Evolutionary conservation across 1,140 invertebrate genomes (phyloP).

Genomic region (Drosophila carrolli): DNA sequence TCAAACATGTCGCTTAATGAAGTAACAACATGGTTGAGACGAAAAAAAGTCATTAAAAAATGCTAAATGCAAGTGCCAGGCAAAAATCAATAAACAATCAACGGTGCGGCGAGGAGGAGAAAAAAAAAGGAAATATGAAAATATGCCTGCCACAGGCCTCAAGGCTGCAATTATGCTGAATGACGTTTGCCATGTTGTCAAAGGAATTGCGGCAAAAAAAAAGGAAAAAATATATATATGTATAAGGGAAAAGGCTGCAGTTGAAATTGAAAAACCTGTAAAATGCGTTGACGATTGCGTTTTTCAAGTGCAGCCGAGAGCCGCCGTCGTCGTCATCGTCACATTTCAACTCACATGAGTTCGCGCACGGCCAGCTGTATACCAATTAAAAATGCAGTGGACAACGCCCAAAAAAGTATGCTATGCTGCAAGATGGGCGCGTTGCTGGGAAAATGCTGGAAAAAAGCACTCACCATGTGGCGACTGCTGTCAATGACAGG

Average conservation of each 20-base stretch:
- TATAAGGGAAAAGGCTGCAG: slow-evolving; percentile 10
- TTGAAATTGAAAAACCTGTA: slow-evolving; percentile 56
- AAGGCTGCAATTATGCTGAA: slow-evolving; percentile 75
- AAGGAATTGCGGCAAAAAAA: slow-evolving; percentile 59
- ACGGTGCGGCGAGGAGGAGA: slow-evolving; percentile 11
- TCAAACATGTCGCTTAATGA: slow-evolving; percentile 53
- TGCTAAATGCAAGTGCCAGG: slow-evolving; percentile 63
- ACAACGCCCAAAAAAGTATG: slow-evolving; percentile 78
- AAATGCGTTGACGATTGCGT: slow-evolving; percentile 73
- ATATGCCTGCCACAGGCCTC: slow-evolving; percentile 40
- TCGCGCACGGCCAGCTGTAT: slow-evolving; percentile 46
- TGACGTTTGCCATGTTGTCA: slow-evolving; percentile 57
- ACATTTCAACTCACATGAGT: slow-evolving; percentile 31
- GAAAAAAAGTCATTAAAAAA: slow-evolving; percentile 75
- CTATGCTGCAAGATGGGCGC: slow-evolving; percentile 12
- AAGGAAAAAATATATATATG: slow-evolving; percentile 6
- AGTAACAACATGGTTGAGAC: slow-evolving; percentile 66
- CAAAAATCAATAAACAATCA: slow-evolving; percentile 72
- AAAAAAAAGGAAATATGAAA: slow-evolving; percentile 32
- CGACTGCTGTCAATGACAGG: slow-evolving; percentile 77
- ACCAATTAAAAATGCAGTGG: slow-evolving; percentile 79
- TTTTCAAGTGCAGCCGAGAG: slow-evolving; percentile 69
- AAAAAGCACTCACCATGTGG: slow-evolving; percentile 48
- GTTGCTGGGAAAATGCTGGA: background rate
- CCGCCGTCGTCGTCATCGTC: background rate